Evolutionary conservation across 2,888 invertebrate genomes (phyloP).

Genomic region (Sericinus montela): DNA sequence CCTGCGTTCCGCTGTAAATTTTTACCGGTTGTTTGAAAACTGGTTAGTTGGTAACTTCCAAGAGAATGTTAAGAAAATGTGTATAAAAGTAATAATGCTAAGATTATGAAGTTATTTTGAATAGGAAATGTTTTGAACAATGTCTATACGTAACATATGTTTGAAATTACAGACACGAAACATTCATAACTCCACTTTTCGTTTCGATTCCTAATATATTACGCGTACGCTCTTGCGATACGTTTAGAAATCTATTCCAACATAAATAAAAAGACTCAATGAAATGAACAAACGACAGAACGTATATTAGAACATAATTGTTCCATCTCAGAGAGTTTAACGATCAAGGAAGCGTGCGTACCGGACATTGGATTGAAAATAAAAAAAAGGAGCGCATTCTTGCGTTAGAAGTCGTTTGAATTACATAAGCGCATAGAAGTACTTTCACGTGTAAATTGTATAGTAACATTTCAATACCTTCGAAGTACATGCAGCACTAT

Average conservation of each 20-base stretch:
- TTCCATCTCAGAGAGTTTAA: constrained; percentile 16
- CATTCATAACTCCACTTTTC: background rate
- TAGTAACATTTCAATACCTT: background rate
- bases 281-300: constrained; percentile 7
- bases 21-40: too few relatives aligned
- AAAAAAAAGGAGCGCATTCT: constrained; percentile 25
- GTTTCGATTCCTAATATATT: background rate
- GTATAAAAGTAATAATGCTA: too few relatives aligned
- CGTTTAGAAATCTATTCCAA: constrained; percentile 10
- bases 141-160: too few relatives aligned
- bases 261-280: constrained; percentile 6
- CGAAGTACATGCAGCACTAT: too few relatives aligned
- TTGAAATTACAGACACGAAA: background rate
- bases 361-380: constrained; percentile 19
- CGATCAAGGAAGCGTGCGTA: constrained; percentile 19
- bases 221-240: constrained; percentile 1
- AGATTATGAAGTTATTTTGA: too few relatives aligned
- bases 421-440: constrained; percentile 27
- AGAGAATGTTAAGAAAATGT: too few relatives aligned
- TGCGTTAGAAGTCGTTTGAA: constrained; percentile 25
- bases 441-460: constrained; percentile 30
- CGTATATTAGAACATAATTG: constrained; percentile 16
- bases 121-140: too few relatives aligned
- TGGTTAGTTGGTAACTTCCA: too few relatives aligned
- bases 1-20: too few relatives aligned